These are phyloP conservation scores for Aphrophora alni DNA, from an alignment of 2,888 invertebrate genomes.

Conservation along the genomic window DNA sequence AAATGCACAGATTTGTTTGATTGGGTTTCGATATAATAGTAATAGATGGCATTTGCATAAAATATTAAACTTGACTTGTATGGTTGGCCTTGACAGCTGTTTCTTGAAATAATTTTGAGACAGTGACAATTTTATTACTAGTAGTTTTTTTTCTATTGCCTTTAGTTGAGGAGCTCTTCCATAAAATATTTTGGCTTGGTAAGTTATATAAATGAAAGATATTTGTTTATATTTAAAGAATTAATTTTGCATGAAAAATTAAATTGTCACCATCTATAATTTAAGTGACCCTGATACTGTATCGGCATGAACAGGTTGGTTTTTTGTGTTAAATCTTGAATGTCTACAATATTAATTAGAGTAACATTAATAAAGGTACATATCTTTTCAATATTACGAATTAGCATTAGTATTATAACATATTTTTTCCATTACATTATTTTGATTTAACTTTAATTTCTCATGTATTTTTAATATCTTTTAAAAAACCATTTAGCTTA, in stretches of 20 bases:
- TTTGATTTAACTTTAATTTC: too few species aligned
- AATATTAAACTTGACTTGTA: neutral
- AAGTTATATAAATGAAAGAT: neutral
- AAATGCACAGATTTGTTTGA: neutral
- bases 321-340: neutral
- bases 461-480: too few species aligned
- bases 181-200: neutral
- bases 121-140: neutral
- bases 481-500: too few species aligned
- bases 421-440: too few species aligned
- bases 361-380: too few species aligned
- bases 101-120: neutral
- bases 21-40: neutral
- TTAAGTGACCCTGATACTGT: neutral
- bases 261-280: neutral
- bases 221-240: neutral
- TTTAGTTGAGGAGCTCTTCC: neutral
- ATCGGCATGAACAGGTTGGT: slow-evolving; percentile 6
- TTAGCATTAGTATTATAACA: too few species aligned
- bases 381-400: too few species aligned
- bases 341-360: neutral
- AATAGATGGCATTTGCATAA: neutral
- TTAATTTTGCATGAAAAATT: neutral
- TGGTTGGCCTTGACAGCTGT: slow-evolving; percentile 4
- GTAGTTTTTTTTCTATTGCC: neutral